A percentile compares a stretch with the other conserved stretches of the same genome.
These are phyloP conservation scores for Chrosomus eos DNA, from an alignment of 2,797 vertebrate species.

Conservation along the genomic window DNA sequence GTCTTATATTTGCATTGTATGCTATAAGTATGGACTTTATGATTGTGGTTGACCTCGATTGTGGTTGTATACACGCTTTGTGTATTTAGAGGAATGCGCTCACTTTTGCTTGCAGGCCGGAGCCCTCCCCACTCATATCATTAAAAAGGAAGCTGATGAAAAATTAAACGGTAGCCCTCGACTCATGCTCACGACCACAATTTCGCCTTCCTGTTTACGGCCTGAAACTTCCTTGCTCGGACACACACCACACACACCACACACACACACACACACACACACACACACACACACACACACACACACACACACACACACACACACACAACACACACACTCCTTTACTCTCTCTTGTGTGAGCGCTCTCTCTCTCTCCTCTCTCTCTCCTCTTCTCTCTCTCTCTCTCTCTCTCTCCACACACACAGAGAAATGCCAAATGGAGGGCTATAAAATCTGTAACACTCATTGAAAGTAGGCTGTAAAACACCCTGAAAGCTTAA, in stretches of 20 bases:
- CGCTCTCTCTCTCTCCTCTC: constrained; percentile 9
- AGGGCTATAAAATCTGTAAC: constrained; percentile 47
- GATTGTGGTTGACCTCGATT: background rate
- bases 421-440: constrained; percentile 47
- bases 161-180: constrained; percentile 79
- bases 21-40: background rate
- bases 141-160: constrained; percentile 82
- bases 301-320: too few relatives aligned
- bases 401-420: constrained; percentile 14
- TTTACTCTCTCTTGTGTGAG: background rate
- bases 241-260: constrained; percentile 14
- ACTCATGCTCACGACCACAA: constrained; percentile 74
- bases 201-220: constrained; percentile 91
- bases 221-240: constrained; percentile 79
- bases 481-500: constrained; percentile 40
- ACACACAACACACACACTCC: too few relatives aligned
- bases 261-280: background rate
- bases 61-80: background rate
- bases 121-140: constrained; percentile 63
- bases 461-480: constrained; percentile 43
- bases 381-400: constrained; percentile 5
- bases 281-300: too few relatives aligned
- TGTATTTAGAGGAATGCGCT: constrained; percentile 31
- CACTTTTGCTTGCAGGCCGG: constrained; percentile 41
- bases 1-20: constrained; percentile 61